Evolutionary conservation across 2,113 vertebrate species (phyloP).

Genomic region (Dromiciops gliroides): DNA sequence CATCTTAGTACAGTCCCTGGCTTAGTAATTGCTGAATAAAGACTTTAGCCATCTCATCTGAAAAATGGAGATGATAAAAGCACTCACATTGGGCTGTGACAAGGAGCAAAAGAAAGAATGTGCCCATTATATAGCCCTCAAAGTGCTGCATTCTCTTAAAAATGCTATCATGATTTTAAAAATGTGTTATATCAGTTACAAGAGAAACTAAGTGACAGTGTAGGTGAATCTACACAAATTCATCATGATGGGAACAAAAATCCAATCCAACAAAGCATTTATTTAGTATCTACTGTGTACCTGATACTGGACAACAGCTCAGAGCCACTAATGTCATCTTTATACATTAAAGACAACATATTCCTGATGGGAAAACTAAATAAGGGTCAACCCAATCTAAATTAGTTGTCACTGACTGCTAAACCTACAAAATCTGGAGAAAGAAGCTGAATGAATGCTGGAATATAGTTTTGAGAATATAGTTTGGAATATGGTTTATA

Average conservation of each 20-base stretch:
- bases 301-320: neutral
- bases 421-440: neutral
- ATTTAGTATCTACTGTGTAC: neutral
- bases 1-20: neutral
- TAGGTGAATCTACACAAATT: neutral
- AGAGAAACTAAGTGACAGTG: neutral
- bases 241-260: neutral
- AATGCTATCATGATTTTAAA: neutral
- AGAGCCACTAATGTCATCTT: neutral
- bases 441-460: neutral
- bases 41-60: neutral
- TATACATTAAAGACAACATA: neutral
- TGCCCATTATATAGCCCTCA: neutral
- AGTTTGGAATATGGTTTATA: neutral
- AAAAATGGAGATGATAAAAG: neutral
- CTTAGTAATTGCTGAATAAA: neutral
- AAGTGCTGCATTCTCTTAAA: neutral
- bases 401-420: neutral
- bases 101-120: neutral
- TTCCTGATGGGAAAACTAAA: neutral
- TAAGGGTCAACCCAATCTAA: conserved; percentile 11
- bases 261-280: neutral
- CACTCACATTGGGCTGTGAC: neutral
- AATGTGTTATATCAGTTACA: neutral
- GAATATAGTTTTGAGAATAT: neutral